Percentiles rank a stretch among this genome's conserved stretches.
Evolutionary conservation across 2,888 invertebrate species (phyloP).

Genomic region (Schrankia costaestrigalis): DNA sequence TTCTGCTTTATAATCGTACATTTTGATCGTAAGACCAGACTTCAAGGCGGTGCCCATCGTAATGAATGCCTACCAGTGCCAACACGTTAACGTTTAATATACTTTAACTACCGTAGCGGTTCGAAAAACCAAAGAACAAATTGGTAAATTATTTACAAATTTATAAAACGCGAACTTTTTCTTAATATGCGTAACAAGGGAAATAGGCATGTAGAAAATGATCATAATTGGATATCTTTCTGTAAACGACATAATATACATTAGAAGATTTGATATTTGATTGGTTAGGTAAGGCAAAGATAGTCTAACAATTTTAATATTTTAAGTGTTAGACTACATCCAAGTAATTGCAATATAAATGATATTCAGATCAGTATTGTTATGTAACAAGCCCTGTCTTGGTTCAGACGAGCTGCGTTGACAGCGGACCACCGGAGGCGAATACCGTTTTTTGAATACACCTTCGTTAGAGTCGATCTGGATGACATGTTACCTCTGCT

Average conservation of each 20-base stretch:
- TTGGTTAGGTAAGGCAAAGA: too few relatives aligned
- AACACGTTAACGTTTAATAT: constrained; percentile 65
- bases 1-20: constrained; percentile 56
- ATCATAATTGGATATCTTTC: constrained; percentile 47
- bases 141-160: constrained; percentile 54
- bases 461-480: constrained; percentile 62
- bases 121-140: constrained; percentile 47
- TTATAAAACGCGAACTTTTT: constrained; percentile 49
- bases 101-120: constrained; percentile 56
- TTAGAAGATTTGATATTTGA: too few relatives aligned
- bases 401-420: constrained; percentile 33
- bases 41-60: constrained; percentile 49
- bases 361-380: constrained; percentile 43
- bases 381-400: constrained; percentile 43
- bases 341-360: constrained; percentile 33
- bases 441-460: constrained; percentile 62
- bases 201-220: constrained; percentile 48
- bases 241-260: too few relatives aligned
- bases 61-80: constrained; percentile 58
- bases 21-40: constrained; percentile 56
- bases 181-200: constrained; percentile 57
- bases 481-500: constrained; percentile 50
- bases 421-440: constrained; percentile 70
- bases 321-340: too few relatives aligned
- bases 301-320: too few relatives aligned